phyloP scores from a whole-genome alignment of 64 coral and sea anemone genomes.

The Pocillopora verrucosa region DNA sequence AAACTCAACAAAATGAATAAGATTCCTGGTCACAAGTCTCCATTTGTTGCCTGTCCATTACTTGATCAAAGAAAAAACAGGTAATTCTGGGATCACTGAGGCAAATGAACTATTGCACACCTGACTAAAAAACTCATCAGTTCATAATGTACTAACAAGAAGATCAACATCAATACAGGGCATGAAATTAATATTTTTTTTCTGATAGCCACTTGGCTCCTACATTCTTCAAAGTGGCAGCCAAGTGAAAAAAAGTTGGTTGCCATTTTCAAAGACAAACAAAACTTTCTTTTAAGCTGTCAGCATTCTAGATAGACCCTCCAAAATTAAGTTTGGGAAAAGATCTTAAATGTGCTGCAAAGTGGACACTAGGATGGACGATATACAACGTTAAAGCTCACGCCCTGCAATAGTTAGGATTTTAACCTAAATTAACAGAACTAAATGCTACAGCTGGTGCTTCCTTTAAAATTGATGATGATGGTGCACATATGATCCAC shows the following conservation, averaged over 20 bases:
- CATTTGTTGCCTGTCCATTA: constrained; percentile 30
- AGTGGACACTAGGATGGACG: too few species aligned
- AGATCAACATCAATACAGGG: neutral
- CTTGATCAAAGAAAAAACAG: constrained; percentile 40
- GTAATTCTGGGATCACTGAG: neutral
- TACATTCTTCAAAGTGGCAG: too few species aligned
- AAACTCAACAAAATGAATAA: constrained; percentile 56
- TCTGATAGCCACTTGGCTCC: neutral
- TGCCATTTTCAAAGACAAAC: too few species aligned
- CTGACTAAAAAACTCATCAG: neutral
- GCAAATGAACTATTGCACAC: neutral
- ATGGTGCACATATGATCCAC: constrained; percentile 6
- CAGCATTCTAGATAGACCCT: too few species aligned
- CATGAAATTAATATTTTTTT: neutral
- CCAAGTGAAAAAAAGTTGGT: too few species aligned
- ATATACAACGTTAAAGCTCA: too few species aligned
- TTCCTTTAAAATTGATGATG: neutral
- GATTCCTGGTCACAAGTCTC: constrained; percentile 43
- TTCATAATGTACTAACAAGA: neutral
- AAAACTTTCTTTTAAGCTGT: too few species aligned
- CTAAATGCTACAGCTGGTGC: too few species aligned
- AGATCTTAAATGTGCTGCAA: too few species aligned
- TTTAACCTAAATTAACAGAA: too few species aligned
- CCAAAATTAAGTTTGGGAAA: too few species aligned
- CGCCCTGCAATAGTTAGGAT: too few species aligned